These are phyloP conservation scores for Corapipo altera DNA, from an alignment of 2,113 vertebrate genomes.

Conservation along the genomic window DNA sequence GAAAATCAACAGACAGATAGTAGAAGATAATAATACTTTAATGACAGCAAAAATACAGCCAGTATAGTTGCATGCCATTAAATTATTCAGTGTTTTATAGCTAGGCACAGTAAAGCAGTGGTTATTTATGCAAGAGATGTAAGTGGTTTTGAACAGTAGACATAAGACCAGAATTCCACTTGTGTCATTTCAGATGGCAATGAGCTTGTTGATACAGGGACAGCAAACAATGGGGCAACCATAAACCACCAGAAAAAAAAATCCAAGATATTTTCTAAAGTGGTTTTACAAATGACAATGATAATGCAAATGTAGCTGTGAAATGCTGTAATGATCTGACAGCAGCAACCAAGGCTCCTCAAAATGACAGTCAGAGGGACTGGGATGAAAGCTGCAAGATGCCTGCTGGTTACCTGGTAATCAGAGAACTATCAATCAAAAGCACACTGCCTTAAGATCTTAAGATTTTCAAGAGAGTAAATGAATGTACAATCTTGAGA, in stretches of 20 bases:
- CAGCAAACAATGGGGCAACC: not conserved
- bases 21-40: conserved; percentile 19
- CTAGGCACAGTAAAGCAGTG: not conserved
- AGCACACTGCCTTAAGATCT: not conserved
- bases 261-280: not conserved
- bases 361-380: not conserved
- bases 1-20: conserved; percentile 30
- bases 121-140: not conserved
- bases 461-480: not conserved
- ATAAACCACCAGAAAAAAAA: not conserved
- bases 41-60: not conserved
- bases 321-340: not conserved
- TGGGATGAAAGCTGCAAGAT: conserved; percentile 5
- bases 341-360: not conserved
- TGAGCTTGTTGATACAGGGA: not conserved
- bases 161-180: not conserved
- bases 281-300: not conserved
- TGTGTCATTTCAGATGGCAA: not conserved
- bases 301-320: not conserved
- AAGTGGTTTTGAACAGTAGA: not conserved
- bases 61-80: not conserved
- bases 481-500: not conserved
- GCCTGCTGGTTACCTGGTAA: not conserved
- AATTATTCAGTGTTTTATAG: conserved; percentile 6
- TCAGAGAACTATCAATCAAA: conserved; percentile 6